Evolutionary conservation across 2,888 invertebrate species (phyloP).

Genomic region (Rhodophaea formosa): DNA sequence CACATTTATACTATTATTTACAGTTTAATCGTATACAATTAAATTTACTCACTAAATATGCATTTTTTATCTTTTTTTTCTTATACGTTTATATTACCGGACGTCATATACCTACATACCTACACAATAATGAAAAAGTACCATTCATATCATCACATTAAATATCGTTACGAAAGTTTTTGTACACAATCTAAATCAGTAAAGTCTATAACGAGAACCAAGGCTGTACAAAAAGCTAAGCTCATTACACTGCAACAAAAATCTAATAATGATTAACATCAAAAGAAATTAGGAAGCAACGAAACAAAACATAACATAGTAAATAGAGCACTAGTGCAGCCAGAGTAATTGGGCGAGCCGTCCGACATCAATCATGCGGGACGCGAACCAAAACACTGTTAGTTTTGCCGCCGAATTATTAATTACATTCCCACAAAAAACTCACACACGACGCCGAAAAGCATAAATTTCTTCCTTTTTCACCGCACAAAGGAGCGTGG

Average conservation of each 20-base stretch:
- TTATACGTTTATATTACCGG: no score
- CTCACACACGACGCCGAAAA: slow-evolving; percentile 78
- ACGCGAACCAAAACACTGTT: slow-evolving; percentile 80
- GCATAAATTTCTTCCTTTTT: slow-evolving; percentile 81
- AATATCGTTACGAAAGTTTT: neutral
- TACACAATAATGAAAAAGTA: no score
- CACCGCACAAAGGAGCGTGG: slow-evolving; percentile 75
- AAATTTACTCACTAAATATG: no score
- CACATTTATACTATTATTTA: no score
- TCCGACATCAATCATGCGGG: slow-evolving; percentile 69
- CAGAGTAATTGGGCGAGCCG: slow-evolving; percentile 55
- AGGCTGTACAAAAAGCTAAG: neutral
- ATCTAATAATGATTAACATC: slow-evolving; percentile 1
- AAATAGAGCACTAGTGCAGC: slow-evolving; percentile 20
- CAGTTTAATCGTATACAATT: no score
- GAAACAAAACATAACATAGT: slow-evolving; percentile 6
- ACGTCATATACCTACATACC: no score
- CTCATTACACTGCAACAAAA: neutral
- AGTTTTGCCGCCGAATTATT: slow-evolving; percentile 83
- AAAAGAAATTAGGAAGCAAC: slow-evolving; percentile 6
- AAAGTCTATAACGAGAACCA: neutral
- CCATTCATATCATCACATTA: neutral
- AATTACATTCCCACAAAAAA: slow-evolving; percentile 81
- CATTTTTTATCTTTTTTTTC: no score
- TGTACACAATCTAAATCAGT: neutral